Evolutionary conservation across 2,888 invertebrate species (phyloP).

Genomic region (Eupithecia pulchellata): DNA sequence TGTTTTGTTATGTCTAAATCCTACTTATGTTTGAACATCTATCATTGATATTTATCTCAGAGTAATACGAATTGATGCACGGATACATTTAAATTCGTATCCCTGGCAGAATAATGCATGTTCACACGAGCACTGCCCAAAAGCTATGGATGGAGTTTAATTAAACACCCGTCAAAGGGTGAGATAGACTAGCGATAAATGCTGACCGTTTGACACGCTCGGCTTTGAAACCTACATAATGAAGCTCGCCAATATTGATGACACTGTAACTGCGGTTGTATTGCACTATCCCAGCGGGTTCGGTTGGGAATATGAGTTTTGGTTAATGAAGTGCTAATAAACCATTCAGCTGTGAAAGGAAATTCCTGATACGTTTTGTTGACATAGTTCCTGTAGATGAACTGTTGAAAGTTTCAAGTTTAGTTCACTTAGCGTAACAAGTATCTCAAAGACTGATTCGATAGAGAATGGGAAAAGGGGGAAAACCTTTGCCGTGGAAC

Average conservation of each 20-base stretch:
- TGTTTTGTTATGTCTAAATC: background rate
- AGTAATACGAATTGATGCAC: too few relatives aligned
- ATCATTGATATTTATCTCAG: too few relatives aligned
- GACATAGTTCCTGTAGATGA: background rate
- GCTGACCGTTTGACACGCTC: slow-evolving; percentile 43
- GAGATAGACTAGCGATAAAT: slow-evolving; percentile 35
- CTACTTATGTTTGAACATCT: background rate
- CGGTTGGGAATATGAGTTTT: background rate
- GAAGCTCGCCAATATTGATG: slow-evolving; percentile 14
- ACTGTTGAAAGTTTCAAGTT: background rate
- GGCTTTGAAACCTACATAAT: slow-evolving; percentile 7
- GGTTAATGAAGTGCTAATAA: background rate
- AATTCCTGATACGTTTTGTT: background rate
- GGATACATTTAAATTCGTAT: too few relatives aligned
- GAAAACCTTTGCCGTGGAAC: background rate
- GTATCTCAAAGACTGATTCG: background rate
- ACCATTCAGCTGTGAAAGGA: background rate
- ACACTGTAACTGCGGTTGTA: slow-evolving; percentile 7
- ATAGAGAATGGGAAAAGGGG: background rate
- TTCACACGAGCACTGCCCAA: background rate
- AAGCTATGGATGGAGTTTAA: slow-evolving; percentile 49
- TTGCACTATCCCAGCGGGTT: background rate
- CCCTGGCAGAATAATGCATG: background rate
- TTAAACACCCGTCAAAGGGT: slow-evolving; percentile 54
- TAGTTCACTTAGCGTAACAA: background rate